Evolutionary conservation across 2,888 invertebrate species (phyloP).

Genomic region (Anorthoa munda): DNA sequence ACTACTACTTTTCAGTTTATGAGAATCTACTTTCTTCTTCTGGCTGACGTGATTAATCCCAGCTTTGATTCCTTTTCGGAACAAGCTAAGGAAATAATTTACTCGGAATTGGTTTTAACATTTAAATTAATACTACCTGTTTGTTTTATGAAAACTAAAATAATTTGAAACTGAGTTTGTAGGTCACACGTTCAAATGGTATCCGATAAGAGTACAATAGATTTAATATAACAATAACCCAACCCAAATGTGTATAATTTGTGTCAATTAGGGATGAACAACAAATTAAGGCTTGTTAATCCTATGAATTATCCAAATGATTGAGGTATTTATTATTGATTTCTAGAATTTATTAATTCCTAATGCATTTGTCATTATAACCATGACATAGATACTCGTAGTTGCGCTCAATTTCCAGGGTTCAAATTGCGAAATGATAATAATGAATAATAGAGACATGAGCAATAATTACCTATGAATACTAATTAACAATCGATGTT

Average conservation of each 20-base stretch:
- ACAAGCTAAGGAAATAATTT: slow-evolving; percentile 50
- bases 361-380: neutral
- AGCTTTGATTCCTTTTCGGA: slow-evolving; percentile 38
- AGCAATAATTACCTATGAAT: too few relatives aligned
- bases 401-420: neutral
- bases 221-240: neutral
- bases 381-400: neutral
- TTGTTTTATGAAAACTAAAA: neutral
- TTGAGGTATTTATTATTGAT: slow-evolving; percentile 17
- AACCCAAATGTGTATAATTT: neutral
- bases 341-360: neutral
- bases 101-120: slow-evolving; percentile 24
- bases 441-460: neutral
- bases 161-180: neutral
- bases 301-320: slow-evolving; percentile 4
- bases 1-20: slow-evolving; percentile 46
- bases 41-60: slow-evolving; percentile 48
- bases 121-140: slow-evolving; percentile 36
- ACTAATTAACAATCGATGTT: too few relatives aligned
- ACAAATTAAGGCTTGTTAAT: neutral
- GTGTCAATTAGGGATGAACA: slow-evolving; percentile 3
- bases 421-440: neutral
- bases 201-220: neutral
- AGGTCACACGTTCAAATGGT: neutral
- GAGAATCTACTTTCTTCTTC: slow-evolving; percentile 44